Evolutionary conservation across 2,888 invertebrate genomes (phyloP).

Genomic region (Cheilosia soror): DNA sequence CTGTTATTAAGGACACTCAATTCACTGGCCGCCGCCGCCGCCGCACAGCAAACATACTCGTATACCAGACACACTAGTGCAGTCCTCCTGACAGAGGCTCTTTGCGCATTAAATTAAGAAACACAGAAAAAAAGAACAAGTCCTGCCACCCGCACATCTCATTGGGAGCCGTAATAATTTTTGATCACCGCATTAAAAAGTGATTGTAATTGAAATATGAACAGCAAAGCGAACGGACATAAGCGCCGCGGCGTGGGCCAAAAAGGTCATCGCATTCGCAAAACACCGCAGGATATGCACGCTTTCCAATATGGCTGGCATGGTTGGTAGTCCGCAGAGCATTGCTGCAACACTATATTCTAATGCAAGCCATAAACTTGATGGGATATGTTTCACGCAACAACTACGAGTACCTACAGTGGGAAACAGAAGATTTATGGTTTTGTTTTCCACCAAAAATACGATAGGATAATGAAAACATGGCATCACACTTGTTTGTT

Average conservation of each 20-base stretch:
- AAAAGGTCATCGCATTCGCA: slow-evolving; percentile 34
- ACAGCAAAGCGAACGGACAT: slow-evolving; percentile 61
- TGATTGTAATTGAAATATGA: slow-evolving; percentile 75
- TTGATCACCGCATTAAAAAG: slow-evolving; percentile 74
- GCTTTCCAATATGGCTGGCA: slow-evolving; percentile 36
- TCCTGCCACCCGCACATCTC: slow-evolving; percentile 11
- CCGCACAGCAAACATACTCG: slow-evolving; percentile 47
- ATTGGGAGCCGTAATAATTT: slow-evolving; percentile 63
- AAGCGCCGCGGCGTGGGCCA: slow-evolving; percentile 18
- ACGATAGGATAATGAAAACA: background rate
- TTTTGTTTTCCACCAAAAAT: background rate
- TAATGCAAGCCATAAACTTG: slow-evolving; percentile 62
- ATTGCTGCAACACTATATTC: slow-evolving; percentile 44
- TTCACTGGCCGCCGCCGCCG: slow-evolving; percentile 47
- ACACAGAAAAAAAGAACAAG: background rate
- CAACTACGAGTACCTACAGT: background rate
- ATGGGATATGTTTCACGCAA: slow-evolving; percentile 57
- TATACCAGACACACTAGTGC: slow-evolving; percentile 9
- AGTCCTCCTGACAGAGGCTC: slow-evolving; percentile 5
- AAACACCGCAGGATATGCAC: slow-evolving; percentile 49
- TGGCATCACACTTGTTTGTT: background rate
- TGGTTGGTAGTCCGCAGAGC: slow-evolving; percentile 19
- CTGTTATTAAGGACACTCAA: slow-evolving; percentile 74
- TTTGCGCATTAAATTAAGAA: slow-evolving; percentile 29
- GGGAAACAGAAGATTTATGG: background rate